These are phyloP conservation scores for Tetanocera ferruginea DNA, from an alignment of 2,888 invertebrate species.

Conservation along the genomic window DNA sequence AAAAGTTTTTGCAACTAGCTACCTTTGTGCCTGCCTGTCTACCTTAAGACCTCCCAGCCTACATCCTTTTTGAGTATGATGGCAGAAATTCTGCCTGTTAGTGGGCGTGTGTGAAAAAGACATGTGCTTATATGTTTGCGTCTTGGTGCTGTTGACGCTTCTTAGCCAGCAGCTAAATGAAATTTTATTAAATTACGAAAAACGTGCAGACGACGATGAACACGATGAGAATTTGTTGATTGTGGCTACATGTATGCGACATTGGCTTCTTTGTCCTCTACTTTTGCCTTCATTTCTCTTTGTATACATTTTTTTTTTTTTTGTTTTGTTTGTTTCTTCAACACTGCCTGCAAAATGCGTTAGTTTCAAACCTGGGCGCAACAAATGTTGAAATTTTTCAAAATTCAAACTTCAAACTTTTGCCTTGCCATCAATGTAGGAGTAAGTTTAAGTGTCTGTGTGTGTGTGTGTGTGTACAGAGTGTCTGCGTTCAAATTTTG, in stretches of 20 bases:
- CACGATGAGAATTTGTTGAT: not conserved
- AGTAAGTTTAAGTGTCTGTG: not conserved
- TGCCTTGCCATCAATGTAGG: not conserved
- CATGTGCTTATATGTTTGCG: not conserved
- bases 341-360: not conserved
- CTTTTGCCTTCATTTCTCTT: too few relatives aligned
- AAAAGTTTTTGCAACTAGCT: not conserved
- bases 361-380: not conserved
- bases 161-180: conserved; percentile 49
- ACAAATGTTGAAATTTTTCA: conserved; percentile 7
- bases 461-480: not conserved
- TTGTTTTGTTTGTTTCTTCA: not conserved
- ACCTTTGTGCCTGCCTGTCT: not conserved
- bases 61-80: not conserved
- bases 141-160: conserved; percentile 21
- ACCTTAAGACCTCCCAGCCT: not conserved
- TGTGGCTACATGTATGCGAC: not conserved
- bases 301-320: not conserved
- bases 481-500: not conserved
- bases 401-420: not conserved
- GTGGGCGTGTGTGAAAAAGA: not conserved
- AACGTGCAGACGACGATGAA: conserved; percentile 23
- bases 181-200: conserved; percentile 59
- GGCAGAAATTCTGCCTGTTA: not conserved
- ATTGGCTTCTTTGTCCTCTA: too few relatives aligned